These are phyloP conservation scores for Nomada ruficornis DNA, from an alignment of 2,888 invertebrate genomes.

Conservation along the genomic window DNA sequence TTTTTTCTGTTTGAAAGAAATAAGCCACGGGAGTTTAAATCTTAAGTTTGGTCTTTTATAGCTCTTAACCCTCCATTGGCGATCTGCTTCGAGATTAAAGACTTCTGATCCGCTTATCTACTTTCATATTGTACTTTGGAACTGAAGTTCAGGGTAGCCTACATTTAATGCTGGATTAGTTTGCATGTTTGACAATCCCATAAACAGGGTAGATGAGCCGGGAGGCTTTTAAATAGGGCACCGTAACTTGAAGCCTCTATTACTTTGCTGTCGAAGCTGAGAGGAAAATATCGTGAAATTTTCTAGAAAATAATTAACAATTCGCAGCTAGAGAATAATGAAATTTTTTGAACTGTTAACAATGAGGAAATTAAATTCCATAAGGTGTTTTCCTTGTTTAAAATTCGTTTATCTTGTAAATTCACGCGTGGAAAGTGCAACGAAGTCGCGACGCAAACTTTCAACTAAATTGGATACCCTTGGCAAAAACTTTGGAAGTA, in stretches of 20 bases:
- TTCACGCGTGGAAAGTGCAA: neutral
- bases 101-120: constrained; percentile 12
- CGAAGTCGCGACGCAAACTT: neutral
- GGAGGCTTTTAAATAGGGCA: neutral
- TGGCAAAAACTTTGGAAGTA: neutral
- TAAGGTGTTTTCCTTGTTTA: neutral
- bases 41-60: neutral
- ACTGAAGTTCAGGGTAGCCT: neutral
- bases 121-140: constrained; percentile 12
- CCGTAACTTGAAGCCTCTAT: neutral
- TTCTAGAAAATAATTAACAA: neutral
- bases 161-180: constrained; percentile 18
- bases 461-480: constrained; percentile 2
- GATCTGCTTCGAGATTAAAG: constrained; percentile 4
- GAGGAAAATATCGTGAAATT: neutral
- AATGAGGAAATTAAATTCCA: neutral
- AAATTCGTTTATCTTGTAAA: neutral
- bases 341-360: neutral
- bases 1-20: neutral
- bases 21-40: neutral
- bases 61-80: neutral
- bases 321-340: too few relatives aligned
- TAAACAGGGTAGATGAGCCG: constrained; percentile 15
- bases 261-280: neutral
- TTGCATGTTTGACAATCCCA: constrained; percentile 17